Conservation (phyloP, 2,797 vertebrate genomes). For the Tiaroga cobitis region DNA sequence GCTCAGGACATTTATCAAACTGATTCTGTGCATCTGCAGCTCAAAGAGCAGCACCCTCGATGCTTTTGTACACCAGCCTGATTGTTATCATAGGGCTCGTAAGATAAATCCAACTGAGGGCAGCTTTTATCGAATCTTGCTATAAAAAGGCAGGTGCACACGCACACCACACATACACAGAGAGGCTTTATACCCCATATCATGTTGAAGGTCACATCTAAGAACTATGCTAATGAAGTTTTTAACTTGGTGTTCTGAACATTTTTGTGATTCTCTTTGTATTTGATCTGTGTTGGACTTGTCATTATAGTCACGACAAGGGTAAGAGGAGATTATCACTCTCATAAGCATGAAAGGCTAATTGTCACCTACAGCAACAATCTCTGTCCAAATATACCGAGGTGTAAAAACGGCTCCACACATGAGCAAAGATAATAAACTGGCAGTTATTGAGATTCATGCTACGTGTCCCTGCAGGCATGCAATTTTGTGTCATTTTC, state of each 20-base stretch:
- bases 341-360: conserved; percentile 23
- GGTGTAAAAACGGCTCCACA: conserved; percentile 16
- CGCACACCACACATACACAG: conserved; percentile 18
- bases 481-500: conserved; percentile 37
- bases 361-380: conserved; percentile 22
- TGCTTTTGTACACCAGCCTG: conserved; percentile 49
- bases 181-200: conserved; percentile 40
- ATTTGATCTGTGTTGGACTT: neutral
- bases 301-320: neutral
- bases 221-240: conserved; percentile 57
- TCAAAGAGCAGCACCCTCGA: neutral
- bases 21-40: conserved; percentile 30
- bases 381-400: neutral
- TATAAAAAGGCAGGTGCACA: conserved; percentile 53
- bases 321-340: neutral
- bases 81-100: conserved; percentile 58
- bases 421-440: conserved; percentile 23
- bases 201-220: conserved; percentile 61
- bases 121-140: conserved; percentile 57
- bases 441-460: conserved; percentile 47
- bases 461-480: conserved; percentile 38
- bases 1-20: conserved; percentile 33
- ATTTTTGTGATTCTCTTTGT: conserved; percentile 14
- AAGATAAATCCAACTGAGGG: conserved; percentile 58
- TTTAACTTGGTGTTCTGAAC: conserved; percentile 47